Evolutionary conservation across 2,797 vertebrate genomes (phyloP), one percentile per base, ranked within the genome.

Genomic region (Aldrovandia affinis): DNA sequence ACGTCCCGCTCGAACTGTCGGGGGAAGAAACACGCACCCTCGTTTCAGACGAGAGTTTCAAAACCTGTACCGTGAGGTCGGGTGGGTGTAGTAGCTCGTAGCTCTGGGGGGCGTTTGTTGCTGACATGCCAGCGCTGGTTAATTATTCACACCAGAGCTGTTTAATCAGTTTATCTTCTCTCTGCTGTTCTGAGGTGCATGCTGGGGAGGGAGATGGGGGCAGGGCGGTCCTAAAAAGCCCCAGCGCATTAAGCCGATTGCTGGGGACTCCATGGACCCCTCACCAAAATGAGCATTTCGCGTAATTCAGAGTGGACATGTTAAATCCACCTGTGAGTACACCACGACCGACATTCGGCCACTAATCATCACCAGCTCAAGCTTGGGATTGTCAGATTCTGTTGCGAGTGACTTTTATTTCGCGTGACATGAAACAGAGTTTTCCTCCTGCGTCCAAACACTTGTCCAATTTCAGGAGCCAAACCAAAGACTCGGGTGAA

Each of bases 1-100:
- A 97, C 89, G 0, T 97, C 96, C 0, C 96, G 93, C 86, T 97
- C 96, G 86, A 97, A 97, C 97, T 96, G 88, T 0, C 4, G 3
- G 28, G n/a, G 44, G 52, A 15, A 33, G 55, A 18, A 61, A 30
- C 33, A 50, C 68, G 5, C 12, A 54, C 44, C 28, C 44, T 47
- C 30, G 39, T 57, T 30, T 83, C 36, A 36, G 30, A 33, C 54
- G 8, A 79, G 20, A 52, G n/a, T 52, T 47, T 52, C 9, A 78
- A 77, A 42, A 78, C 47, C 8, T n/a, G 47, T 52, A n/a, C 77
- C 42, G 25, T 28, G 47, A 78, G 77, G 50, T 28, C 77, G 10
- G 7, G n/a, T 6, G 3, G 25, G 44, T 52, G 7, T 22, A 28
- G 2, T 50, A 42, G 47, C 25, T 10, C 7, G 22, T 3, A n/a